Base-by-base conservation (phyloP, 2,888 invertebrate species). In the Merodon equestris region DNA sequence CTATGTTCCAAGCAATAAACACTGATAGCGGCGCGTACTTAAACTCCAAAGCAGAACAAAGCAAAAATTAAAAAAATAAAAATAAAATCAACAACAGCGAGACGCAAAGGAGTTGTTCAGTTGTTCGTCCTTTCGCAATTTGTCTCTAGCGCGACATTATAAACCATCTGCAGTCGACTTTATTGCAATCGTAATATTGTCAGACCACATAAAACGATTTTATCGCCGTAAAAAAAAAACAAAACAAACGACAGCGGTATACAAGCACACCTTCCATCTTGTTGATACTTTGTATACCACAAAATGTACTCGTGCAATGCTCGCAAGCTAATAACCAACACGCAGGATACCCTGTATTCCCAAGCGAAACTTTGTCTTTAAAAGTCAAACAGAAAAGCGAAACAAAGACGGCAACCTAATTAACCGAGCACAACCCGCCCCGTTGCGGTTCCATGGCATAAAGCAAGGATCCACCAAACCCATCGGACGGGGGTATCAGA, bases 101-200 rank as follows among this genome's bases (percentile, higher is more conserved):
- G 36, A 36, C n/a, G n/a, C 40, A 40, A n/a, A 40, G 40, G 50
- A 58, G 68, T n/a, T n/a, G n/a, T n/a, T n/a, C n/a, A 58, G 68
- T 56, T 48, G 13, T 58, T 47, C 68, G 42, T 58, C 48, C 36
- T 47, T 9, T 58, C 34, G 3, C 53, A 51, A 73, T 68, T 73
- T 68, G 68, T 76, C 27, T 27, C 57, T 70, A 79, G 68, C 68
- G 50, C 66, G 58, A 48, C 56, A 64, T 64, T 74, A 68, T 79
- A 79, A 79, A 79, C 73, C 74, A 74, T 79, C 79, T 79, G 79
- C 74, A 79, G 68, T 64, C 63, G 79, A 64, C 68, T 79, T 79
- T 79, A 79, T 79, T 79, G 53, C 73, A 74, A 68, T 74, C 79
- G 73, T 79, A 63, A 79, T 79, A 64, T 73, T 68, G 73, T 79